Evolutionary conservation across 2,113 vertebrate species (phyloP).

Genomic region (Hipposideros armiger): DNA sequence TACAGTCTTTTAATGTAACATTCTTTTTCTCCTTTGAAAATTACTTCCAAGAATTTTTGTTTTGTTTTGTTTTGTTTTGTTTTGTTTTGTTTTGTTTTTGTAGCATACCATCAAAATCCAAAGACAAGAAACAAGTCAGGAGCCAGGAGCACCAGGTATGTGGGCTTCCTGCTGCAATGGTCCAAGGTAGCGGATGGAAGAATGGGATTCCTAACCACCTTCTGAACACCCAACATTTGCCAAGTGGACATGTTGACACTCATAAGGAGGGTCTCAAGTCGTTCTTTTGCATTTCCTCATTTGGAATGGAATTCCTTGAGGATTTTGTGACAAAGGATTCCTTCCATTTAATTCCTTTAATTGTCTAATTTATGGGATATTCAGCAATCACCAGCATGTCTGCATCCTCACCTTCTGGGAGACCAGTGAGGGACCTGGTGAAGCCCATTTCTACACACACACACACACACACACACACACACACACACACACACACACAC

Average conservation of each 20-base stretch:
- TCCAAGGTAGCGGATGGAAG: neutral
- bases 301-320: constrained; percentile 46
- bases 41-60: neutral
- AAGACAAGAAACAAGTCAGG: constrained; percentile 9
- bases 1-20: neutral
- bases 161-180: neutral
- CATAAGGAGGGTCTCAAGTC: neutral
- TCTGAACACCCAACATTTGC: neutral
- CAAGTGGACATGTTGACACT: neutral
- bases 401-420: neutral
- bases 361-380: neutral
- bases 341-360: neutral
- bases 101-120: neutral
- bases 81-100: neutral
- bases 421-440: neutral
- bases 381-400: neutral
- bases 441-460: neutral
- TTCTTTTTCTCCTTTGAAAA: neutral
- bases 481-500: neutral
- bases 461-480: neutral
- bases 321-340: neutral
- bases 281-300: constrained; percentile 22
- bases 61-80: neutral
- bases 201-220: neutral
- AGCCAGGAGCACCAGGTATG: neutral